Evolutionary conservation across 2,888 invertebrate genomes (phyloP), one percentile per base, ranked within the genome.

Genomic region (Troilus luridus): DNA sequence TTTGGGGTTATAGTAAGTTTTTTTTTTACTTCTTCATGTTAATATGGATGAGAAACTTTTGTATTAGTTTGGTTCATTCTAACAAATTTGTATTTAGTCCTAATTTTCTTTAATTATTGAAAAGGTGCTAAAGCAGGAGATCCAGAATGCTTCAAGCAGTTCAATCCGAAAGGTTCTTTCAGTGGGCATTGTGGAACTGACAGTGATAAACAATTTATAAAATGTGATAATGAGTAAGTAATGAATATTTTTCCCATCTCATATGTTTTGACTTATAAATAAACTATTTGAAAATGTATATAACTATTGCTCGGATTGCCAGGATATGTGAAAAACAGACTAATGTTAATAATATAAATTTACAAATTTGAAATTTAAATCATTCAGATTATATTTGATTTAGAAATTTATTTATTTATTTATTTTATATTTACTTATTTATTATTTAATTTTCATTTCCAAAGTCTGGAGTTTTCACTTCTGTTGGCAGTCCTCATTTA

Each of bases 111-210:
- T 56, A 21, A 85, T 58, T 85, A 85, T 81, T 12, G 56, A 54
- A 81, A 11, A 85, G 85, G 85, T 19, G 97, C 98, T 0, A 95
- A 95, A 88, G 96, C 97, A 0, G 98, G 97, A 6, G 98, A 98
- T 94, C 95, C 96, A 92, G 96, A 97, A 93, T 99, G 99, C 95
- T 99, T 97, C 94, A 98, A 98, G 92, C 97, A 98, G 94, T 98
- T 98, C 95, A 99, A 99, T 94, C 97, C 98, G 0, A 98, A 98
- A 94, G 99, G 99, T 19, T 97, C 98, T 88, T 97, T 98, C 93
- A 98, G 97, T 93, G 99, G 99, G 0, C 98, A 99, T 94, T 99
- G 99, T 94, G 99, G 99, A 85, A 96, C 96, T 92, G 94, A 94
- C 92, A 95, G 95, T 92, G 95, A 95, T 91, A 97, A 97, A 88